Percentiles rank a stretch among this genome's conserved stretches.
Conservation (phyloP, 2,888 invertebrate genomes). For the Auanema sp. region DNA sequence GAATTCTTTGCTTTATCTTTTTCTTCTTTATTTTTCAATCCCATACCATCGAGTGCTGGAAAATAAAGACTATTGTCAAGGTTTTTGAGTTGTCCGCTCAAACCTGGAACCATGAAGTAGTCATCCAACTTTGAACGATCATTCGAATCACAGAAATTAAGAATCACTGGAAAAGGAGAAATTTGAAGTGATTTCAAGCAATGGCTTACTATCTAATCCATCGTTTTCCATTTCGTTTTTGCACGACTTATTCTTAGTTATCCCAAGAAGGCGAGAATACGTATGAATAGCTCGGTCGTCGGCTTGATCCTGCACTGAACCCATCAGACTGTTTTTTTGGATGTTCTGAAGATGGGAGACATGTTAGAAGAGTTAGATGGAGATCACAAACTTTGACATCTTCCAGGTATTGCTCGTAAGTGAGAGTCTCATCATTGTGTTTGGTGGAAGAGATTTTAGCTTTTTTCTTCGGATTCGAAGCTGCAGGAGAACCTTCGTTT, state of each 20-base stretch:
- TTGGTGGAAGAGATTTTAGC: neutral
- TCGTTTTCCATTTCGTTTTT: slow-evolving; percentile 30
- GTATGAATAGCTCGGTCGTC: slow-evolving; percentile 18
- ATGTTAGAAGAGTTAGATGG: neutral
- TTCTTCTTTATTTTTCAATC: slow-evolving; percentile 8
- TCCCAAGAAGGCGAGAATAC: slow-evolving; percentile 14
- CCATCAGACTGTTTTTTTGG: slow-evolving; percentile 10
- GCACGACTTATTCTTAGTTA: slow-evolving; percentile 11
- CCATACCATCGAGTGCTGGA: neutral
- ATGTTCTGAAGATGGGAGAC: slow-evolving; percentile 15
- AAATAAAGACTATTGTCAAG: too few species aligned
- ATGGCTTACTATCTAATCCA: slow-evolving; percentile 32
- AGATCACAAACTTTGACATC: slow-evolving; percentile 27
- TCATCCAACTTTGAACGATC: slow-evolving; percentile 22
- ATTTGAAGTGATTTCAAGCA: neutral
- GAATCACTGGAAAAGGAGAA: slow-evolving; percentile 14
- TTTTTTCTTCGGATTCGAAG: too few species aligned
- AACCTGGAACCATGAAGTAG: slow-evolving; percentile 6
- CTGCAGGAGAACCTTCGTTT: neutral
- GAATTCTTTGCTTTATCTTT: neutral
- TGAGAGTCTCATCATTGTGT: slow-evolving; percentile 33
- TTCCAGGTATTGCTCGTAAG: slow-evolving; percentile 39
- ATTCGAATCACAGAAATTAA: slow-evolving; percentile 25
- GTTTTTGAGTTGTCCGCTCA: too few species aligned
- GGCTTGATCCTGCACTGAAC: slow-evolving; percentile 7